Evolutionary conservation across 2,113 vertebrate genomes (phyloP), one percentile per base, ranked within the genome.

Genomic region (Pelvicachromis taeniatus): DNA sequence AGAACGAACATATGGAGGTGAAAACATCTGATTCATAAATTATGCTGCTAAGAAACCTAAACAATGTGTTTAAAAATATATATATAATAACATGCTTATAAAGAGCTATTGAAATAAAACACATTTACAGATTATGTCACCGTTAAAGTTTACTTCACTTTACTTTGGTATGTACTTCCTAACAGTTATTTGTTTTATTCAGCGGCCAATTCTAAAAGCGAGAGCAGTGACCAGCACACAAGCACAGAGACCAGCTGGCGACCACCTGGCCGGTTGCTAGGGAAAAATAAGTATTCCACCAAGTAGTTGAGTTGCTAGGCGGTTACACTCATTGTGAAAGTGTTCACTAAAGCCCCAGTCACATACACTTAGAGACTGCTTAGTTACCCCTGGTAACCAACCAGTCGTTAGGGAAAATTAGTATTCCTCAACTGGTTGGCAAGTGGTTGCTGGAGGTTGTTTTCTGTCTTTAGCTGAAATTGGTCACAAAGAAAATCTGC

Each of bases 61-160:
- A 73, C 2, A 3, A 58, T 58, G 16, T 26, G 26, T 26, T 26
- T 26, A 26, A 26, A 33, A 33, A 2, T 3, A 7, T 7, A 0
- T n/a, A n/a, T 29, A 29, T 19, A 17, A 65, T 14, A 40, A 23
- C 35, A 21, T 40, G n/a, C 2, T 23, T 40, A 0, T 65, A 0
- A 23, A 17, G 56, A 31, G 56, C 4, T 31, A 1, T 9, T 59
- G 56, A 59, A 0, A 31, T 59, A 31, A 31, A 59, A 31, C 56
- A 59, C 0, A 1, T 58, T 58, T 59, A 59, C 56, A 59, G 26
- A 59, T 59, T 31, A 31, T 68, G 63, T 42, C 38, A 23, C 0
- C 23, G n/a, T 42, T 68, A 42, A 68, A 23, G 3, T 42, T 42
- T 23, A 21, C 35, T 40, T 42, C 7, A 12, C n/a, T 68, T 68